These are phyloP conservation scores for Scrobipalpa costella DNA, from an alignment of 2,888 invertebrate species.

Conservation along the genomic window DNA sequence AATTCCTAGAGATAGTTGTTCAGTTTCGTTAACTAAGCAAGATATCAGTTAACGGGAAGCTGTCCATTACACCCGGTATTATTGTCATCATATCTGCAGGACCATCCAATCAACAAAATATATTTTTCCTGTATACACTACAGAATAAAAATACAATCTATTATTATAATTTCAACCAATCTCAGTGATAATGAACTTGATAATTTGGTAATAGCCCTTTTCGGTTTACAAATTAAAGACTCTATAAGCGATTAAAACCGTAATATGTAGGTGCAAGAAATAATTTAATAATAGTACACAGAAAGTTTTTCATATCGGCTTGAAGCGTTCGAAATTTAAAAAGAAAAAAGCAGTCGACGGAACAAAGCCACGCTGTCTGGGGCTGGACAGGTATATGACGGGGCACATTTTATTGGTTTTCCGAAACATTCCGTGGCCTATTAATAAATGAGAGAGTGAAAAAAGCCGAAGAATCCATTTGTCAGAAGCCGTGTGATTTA, in stretches of 20 bases:
- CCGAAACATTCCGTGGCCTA: conserved; percentile 79
- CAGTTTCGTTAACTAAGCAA: no score
- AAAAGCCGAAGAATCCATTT: conserved; percentile 80
- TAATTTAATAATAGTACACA: conserved; percentile 39
- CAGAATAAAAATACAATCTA: no score
- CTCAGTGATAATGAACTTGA: conserved; percentile 33
- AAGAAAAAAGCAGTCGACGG: conserved; percentile 47
- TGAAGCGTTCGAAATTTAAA: conserved; percentile 53
- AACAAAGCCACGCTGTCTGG: conserved; percentile 80
- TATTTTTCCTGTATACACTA: no score
- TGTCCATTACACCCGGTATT: no score
- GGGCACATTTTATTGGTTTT: conserved; percentile 81
- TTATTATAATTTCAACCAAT: conserved; percentile 28
- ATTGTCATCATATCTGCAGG: no score
- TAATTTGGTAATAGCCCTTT: conserved; percentile 35
- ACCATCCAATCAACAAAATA: background rate
- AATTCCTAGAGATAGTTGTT: no score
- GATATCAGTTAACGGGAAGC: no score
- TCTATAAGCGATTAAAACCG: conserved; percentile 42
- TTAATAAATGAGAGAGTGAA: conserved; percentile 79
- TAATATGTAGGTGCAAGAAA: conserved; percentile 34
- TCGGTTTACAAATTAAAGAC: conserved; percentile 30
- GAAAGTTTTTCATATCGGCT: conserved; percentile 42
- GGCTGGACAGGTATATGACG: conserved; percentile 79
- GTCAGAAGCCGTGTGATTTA: conserved; percentile 78